Base-by-base conservation (phyloP, 2,113 vertebrate species). In the Dasypus novemcinctus region DNA sequence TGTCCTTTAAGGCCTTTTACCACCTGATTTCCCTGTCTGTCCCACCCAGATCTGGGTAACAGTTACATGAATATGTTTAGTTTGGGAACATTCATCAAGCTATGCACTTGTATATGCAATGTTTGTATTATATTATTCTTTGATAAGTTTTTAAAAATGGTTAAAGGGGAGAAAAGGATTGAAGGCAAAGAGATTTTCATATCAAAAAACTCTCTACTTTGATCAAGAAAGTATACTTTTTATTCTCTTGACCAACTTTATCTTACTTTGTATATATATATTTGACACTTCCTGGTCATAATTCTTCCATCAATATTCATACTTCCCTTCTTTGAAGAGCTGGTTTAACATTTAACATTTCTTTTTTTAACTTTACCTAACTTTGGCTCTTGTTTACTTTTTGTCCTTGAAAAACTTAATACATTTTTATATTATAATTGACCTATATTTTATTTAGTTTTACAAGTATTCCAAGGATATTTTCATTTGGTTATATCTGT, bases 321-420 rank as follows among this genome's bases (percentile, higher is more conserved):
- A 84, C 18, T 69, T 82, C 8, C 29, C 46, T 81, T 93, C 38
- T 82, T 94, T 90, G 25, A 83, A 64, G 52, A 91, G 41, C 36
- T 82, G 4, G 20, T 49, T 90, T 89, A 72, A 12, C 41, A 88
- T 95, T 94, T 95, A 72, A 92, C 33, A 78, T 63, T 71, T n/a
- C 43, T 57, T 89, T 71, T 85, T 27, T 86, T 61, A 54, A 71
- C 78, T 92, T 59, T 90, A 17, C 63, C 20, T 86, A 71, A 68
- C 3, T 94, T 90, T 90, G 84, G 46, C 8, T 27, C 23, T 72
- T 4, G 36, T 72, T 41, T 63, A 92, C 68, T 93, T 92, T 94
- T 64, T 78, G 29, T 86, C 33, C 54, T 89, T 64, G 3, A 84
- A 68, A 21, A 49, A 84, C 33, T 93, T 90, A 68, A 31, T 87